Evolutionary conservation across 2,888 invertebrate species (phyloP).

Genomic region (Torymus auratus): DNA sequence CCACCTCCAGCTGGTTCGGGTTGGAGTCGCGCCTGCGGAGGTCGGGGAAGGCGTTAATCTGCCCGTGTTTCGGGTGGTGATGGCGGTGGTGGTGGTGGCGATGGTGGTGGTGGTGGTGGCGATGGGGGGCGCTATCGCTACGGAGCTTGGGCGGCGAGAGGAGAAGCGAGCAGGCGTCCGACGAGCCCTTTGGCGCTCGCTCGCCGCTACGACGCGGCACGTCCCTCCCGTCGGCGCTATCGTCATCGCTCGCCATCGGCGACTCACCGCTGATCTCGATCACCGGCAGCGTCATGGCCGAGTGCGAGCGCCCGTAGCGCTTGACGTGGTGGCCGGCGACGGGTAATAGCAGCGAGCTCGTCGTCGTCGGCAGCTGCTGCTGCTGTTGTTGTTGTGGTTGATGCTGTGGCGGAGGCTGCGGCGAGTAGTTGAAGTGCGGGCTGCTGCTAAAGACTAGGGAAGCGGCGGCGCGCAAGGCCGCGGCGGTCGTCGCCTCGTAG

Average conservation of each 20-base stretch:
- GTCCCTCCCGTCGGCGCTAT: slow-evolving; percentile 14
- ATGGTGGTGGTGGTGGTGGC: background rate
- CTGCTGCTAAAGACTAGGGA: too few species aligned
- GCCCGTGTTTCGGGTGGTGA: background rate
- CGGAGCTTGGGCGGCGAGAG: slow-evolving; percentile 34
- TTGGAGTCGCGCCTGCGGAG: background rate
- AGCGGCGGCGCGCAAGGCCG: background rate
- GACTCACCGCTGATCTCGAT: slow-evolving; percentile 70
- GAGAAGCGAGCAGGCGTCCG: slow-evolving; percentile 32
- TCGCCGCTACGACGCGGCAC: background rate
- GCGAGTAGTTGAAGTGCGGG: background rate
- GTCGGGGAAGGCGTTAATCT: too few species aligned
- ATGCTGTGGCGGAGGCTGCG: background rate
- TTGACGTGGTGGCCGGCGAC: slow-evolving; percentile 54
- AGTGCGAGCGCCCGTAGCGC: slow-evolving; percentile 71
- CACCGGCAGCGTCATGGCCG: slow-evolving; percentile 68
- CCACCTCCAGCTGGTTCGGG: slow-evolving; percentile 42
- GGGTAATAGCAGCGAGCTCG: slow-evolving; percentile 22
- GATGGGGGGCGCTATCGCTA: background rate
- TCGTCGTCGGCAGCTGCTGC: background rate
- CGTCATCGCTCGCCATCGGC: slow-evolving; percentile 3
- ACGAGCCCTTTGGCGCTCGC: background rate
- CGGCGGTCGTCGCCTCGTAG: background rate
- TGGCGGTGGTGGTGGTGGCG: background rate
- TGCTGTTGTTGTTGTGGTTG: background rate